Percentiles rank a stretch among this genome's conserved stretches.
Evolutionary conservation across 2,113 vertebrate species (phyloP).

Genomic region (Phodopus roborovskii): DNA sequence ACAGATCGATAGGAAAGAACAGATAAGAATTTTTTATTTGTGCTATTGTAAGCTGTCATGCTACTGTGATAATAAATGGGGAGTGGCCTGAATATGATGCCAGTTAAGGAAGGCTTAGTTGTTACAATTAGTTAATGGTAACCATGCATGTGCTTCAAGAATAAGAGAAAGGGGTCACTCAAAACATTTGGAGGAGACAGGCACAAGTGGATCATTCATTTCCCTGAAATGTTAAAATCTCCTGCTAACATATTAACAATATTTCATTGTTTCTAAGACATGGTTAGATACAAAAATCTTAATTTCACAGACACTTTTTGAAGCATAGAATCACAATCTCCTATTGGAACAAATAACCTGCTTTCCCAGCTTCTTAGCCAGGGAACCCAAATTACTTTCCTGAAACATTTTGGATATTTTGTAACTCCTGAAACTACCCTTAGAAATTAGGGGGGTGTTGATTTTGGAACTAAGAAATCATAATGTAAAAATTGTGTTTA

Average conservation of each 20-base stretch:
- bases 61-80: background rate
- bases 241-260: background rate
- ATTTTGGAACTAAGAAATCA: background rate
- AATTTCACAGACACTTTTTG: background rate
- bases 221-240: slow-evolving; percentile 3
- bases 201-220: background rate
- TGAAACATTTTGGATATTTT: background rate
- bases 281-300: background rate
- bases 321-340: background rate
- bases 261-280: background rate
- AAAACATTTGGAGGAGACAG: background rate
- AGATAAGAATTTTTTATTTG: background rate
- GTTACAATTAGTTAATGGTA: slow-evolving; percentile 20
- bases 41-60: background rate
- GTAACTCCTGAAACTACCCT: background rate
- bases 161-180: background rate
- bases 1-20: background rate
- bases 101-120: background rate
- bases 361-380: background rate
- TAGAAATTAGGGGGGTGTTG: background rate
- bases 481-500: background rate
- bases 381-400: background rate
- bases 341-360: background rate
- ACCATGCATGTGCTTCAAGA: slow-evolving; percentile 30
- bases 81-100: background rate